Conservation (phyloP, 2,888 invertebrate genomes). For the Drosophila histrio region DNA sequence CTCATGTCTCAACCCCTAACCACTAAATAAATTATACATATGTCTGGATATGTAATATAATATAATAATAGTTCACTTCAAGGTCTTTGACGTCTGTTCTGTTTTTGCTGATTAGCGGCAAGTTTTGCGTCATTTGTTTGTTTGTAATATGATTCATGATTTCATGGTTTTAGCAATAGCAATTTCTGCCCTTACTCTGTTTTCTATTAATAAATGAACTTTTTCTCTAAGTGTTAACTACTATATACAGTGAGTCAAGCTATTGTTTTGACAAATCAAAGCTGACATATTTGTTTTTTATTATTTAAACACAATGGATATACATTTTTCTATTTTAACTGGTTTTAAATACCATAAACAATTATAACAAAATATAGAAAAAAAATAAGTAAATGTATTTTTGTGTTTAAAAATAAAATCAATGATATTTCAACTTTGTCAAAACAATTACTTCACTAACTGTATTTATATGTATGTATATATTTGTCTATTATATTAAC, state of each 20-base stretch:
- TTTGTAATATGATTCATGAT: conserved; percentile 45
- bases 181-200: no score
- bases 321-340: no score
- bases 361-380: no score
- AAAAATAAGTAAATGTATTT: no score
- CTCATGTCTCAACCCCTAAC: background rate
- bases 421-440: no score
- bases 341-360: no score
- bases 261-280: no score
- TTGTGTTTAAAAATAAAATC: no score
- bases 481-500: no score
- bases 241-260: background rate
- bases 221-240: background rate
- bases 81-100: conserved; percentile 13
- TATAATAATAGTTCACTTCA: conserved; percentile 11
- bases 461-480: background rate
- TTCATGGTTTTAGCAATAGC: conserved; percentile 7
- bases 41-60: conserved; percentile 8
- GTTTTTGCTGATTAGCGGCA: conserved; percentile 22
- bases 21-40: background rate
- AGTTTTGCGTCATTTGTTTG: conserved; percentile 44
- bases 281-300: no score
- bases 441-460: background rate
- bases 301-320: no score
- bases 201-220: background rate